A percentile compares a stretch with the other conserved stretches of the same genome.
phyloP scores from a whole-genome alignment of 2,797 vertebrate species.

The Gambelia wislizenii region DNA sequence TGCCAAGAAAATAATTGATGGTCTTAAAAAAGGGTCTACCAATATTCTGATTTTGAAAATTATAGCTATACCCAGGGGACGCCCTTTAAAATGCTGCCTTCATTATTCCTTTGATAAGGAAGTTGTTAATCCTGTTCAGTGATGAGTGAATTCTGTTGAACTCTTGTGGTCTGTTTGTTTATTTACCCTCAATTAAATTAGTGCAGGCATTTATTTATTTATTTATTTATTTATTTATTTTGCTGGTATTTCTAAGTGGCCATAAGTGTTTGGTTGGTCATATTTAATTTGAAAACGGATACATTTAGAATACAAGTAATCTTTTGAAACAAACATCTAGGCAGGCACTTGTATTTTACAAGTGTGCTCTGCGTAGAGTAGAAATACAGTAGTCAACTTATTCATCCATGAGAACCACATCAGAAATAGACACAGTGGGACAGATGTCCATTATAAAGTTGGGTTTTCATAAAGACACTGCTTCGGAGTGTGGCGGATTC shows the following conservation, averaged over 20 bases:
- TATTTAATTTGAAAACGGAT: slow-evolving; percentile 19
- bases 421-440: neutral
- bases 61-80: neutral
- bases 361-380: neutral
- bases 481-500: too few species aligned
- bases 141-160: slow-evolving; percentile 30
- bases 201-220: neutral
- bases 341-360: neutral
- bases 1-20: slow-evolving; percentile 17
- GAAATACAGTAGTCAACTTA: neutral
- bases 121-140: slow-evolving; percentile 26
- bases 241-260: neutral
- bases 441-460: neutral
- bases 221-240: neutral
- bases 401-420: neutral
- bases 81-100: slow-evolving; percentile 27
- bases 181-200: slow-evolving; percentile 22
- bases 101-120: slow-evolving; percentile 25
- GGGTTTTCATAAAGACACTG: neutral
- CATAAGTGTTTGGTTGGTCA: neutral
- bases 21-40: slow-evolving; percentile 26
- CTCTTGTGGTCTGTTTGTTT: neutral
- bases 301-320: neutral
- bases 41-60: slow-evolving; percentile 32
- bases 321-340: neutral